A percentile compares a stretch with the other conserved stretches of the same genome.
Evolutionary conservation across 2,113 vertebrate genomes (phyloP).

Genomic region (Nanorana parkeri): DNA sequence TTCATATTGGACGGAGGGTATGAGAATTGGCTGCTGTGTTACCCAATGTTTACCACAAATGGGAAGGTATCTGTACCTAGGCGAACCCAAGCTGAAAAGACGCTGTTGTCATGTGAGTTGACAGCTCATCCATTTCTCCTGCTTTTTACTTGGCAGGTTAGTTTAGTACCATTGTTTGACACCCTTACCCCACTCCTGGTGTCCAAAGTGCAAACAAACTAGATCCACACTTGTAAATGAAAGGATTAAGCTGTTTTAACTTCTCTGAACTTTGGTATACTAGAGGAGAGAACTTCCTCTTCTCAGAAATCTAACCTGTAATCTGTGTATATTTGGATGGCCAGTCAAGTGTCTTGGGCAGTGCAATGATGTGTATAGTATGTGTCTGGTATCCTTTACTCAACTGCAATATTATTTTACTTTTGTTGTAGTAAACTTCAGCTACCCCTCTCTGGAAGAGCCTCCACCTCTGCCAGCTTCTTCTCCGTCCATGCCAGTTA

Average conservation of each 20-base stretch:
- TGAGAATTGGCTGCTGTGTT: constrained; percentile 96
- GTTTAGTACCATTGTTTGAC: too few species aligned
- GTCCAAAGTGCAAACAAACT: too few species aligned
- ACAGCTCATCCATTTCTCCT: neutral
- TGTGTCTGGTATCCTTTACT: neutral
- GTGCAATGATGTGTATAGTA: too few species aligned
- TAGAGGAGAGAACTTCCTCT: too few species aligned
- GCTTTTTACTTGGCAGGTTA: too few species aligned
- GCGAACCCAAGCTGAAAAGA: constrained; percentile 71
- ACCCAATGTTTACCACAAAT: constrained; percentile 94
- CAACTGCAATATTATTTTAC: neutral
- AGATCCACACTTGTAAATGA: too few species aligned
- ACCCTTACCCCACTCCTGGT: too few species aligned
- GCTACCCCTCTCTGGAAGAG: constrained; percentile 93
- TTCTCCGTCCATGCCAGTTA: constrained; percentile 45
- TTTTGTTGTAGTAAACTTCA: constrained; percentile 88
- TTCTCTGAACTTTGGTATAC: too few species aligned
- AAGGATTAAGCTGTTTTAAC: too few species aligned
- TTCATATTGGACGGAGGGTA: constrained; percentile 94
- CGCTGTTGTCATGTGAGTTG: constrained; percentile 88
- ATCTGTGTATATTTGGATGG: too few species aligned
- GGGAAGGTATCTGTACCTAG: constrained; percentile 87
- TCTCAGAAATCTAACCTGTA: too few species aligned
- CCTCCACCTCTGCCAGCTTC: constrained; percentile 64
- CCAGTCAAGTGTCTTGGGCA: too few species aligned